A percentile compares a stretch with the other conserved stretches of the same genome.
These are phyloP conservation scores for Drosophila neoperkinsi DNA, from an alignment of 2,888 invertebrate genomes.

Conservation along the genomic window DNA sequence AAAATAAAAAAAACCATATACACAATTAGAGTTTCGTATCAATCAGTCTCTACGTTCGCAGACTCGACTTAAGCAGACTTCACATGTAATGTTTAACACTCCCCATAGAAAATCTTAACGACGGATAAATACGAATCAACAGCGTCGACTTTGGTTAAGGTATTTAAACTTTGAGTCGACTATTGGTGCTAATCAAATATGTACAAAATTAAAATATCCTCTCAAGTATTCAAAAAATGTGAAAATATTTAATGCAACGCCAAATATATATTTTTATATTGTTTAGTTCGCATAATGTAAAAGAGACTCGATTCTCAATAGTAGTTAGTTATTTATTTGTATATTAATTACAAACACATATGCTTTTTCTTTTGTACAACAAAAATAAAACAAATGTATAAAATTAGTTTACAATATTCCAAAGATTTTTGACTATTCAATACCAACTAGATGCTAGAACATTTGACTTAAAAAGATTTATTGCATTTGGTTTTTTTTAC, in stretches of 20 bases:
- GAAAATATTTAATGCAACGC: not conserved
- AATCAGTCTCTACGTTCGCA: not conserved
- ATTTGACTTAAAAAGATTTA: conserved; percentile 44
- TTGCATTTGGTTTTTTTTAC: conserved; percentile 60
- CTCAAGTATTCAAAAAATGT: not conserved
- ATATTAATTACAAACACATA: conserved; percentile 40
- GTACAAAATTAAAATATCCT: not conserved
- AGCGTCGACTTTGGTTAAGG: not conserved
- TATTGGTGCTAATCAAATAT: not conserved
- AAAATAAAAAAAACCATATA: not conserved
- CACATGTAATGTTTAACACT: not conserved
- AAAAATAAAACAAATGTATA: conserved; percentile 57
- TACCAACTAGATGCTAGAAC: conserved; percentile 55
- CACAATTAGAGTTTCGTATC: not conserved
- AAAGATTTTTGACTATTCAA: conserved; percentile 65
- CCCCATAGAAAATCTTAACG: not conserved
- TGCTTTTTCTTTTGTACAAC: conserved; percentile 38
- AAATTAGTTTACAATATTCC: conserved; percentile 60
- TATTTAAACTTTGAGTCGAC: not conserved
- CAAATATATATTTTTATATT: not conserved
- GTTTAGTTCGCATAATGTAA: not conserved
- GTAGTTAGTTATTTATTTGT: conserved; percentile 38
- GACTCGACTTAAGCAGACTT: not conserved
- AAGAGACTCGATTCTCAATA: not conserved
- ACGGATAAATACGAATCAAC: not conserved